phyloP scores from a whole-genome alignment of 1,140 invertebrate genomes.

The Lycorma delicatula region DNA sequence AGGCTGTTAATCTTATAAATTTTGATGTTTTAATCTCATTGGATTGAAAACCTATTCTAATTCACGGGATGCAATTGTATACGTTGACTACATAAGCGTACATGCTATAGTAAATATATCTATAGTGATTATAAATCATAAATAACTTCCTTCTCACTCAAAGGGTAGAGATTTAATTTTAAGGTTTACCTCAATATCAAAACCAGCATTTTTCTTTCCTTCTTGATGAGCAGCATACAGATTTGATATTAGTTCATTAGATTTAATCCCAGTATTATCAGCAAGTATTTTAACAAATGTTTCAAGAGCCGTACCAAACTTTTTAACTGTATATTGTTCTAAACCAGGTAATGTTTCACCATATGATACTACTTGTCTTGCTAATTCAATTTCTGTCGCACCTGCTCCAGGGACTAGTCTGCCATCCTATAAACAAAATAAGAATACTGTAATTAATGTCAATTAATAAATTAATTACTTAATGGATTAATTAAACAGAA shows the following conservation, averaged over 20 bases:
- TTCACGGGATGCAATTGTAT: no score
- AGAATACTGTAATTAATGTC: conserved; percentile 8
- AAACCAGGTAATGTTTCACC: conserved; percentile 88
- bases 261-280: conserved; percentile 87
- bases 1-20: no score
- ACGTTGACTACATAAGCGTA: no score
- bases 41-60: no score
- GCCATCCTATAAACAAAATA: conserved; percentile 47
- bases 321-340: conserved; percentile 94
- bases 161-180: no score
- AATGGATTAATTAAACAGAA: no score
- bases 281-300: conserved; percentile 84
- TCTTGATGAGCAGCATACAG: conserved; percentile 86
- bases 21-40: no score
- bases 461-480: no score
- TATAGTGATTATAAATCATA: no score
- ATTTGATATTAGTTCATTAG: conserved; percentile 81
- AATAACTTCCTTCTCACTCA: no score
- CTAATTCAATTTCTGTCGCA: conserved; percentile 89
- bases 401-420: conserved; percentile 89
- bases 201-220: conserved; percentile 74
- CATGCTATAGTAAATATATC: no score
- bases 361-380: conserved; percentile 71
- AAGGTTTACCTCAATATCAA: conserved; percentile 70
- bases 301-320: conserved; percentile 88